Evolutionary conservation across 2,113 vertebrate species (phyloP), one percentile per base, ranked within the genome.

Genomic region (Dolichallabes microphthalmus): DNA sequence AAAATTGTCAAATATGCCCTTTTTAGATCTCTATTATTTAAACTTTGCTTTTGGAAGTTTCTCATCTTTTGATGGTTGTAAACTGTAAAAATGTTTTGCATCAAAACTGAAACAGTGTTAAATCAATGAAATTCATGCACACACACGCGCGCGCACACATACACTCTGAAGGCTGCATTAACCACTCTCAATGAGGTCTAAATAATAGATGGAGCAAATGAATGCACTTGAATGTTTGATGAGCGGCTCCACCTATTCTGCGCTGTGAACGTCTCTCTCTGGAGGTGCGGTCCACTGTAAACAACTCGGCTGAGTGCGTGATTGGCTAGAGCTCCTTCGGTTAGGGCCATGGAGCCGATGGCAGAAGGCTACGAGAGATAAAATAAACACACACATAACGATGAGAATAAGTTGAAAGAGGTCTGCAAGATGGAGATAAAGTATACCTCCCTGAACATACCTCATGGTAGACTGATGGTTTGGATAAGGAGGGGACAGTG

Each of bases 381-480:
- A 50, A 75, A 19, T 0, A 35, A 73, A n/a, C 52, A 87, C 85
- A 93, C 4, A 58, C 12, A 27, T 0, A 6, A 71, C 77, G 63
- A 83, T 7, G 4, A 50, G 58, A 17, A 80, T 84, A 4, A 66
- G 68, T 84, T 39, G 39, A 32, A 68, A 68, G 10, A 45, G 12
- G 25, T 45, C 58, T 3, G 52, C 45, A 68, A 80, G 50, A 53
- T 9, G 10, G 12, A 78, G 32, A 39, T 74, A 39, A 32, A 30
- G 30, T 57, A 68, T 58, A 58, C 9, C 30, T 52, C 0, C 22
- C 17, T 71, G n/a, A 61, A 92, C 95, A 95, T 94, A 99, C 98
- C 95, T 99, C 98, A 88, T 99, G 98, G 89, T 98, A 99, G 53
- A 99, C 93, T 2, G 98, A 99, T 11, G 98, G 97, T 89, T 99